These are phyloP conservation scores for Troides oblongomaculatus DNA, from an alignment of 2,888 invertebrate genomes.

Conservation along the genomic window DNA sequence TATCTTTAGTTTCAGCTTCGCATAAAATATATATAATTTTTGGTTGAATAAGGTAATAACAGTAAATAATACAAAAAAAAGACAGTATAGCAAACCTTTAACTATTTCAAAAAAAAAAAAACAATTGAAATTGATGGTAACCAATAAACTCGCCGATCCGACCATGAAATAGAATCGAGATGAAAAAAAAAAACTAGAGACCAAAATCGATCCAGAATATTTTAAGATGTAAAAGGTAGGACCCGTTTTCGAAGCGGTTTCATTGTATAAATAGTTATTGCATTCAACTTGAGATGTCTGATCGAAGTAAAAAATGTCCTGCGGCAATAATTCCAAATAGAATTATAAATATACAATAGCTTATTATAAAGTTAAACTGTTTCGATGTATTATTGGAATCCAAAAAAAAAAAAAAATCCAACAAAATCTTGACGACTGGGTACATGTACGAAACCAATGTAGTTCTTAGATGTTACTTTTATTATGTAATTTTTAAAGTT, in stretches of 20 bases:
- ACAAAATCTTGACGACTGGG: too few relatives aligned
- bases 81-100: neutral
- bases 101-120: constrained; percentile 13
- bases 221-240: constrained; percentile 17
- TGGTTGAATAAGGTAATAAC: constrained; percentile 6
- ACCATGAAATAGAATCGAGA: constrained; percentile 18
- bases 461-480: too few relatives aligned
- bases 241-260: constrained; percentile 18
- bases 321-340: constrained; percentile 18
- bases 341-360: constrained; percentile 24
- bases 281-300: constrained; percentile 24
- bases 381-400: constrained; percentile 27
- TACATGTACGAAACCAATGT: too few relatives aligned
- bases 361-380: constrained; percentile 26
- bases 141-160: constrained; percentile 11
- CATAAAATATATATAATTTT: constrained; percentile 12
- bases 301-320: constrained; percentile 22
- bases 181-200: constrained; percentile 21
- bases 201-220: constrained; percentile 25
- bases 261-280: constrained; percentile 25
- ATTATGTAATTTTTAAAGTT: too few relatives aligned
- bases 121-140: constrained; percentile 7
- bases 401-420: neutral
- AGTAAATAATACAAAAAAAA: constrained; percentile 6
- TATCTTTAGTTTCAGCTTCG: constrained; percentile 15